Evolutionary conservation across 2,888 invertebrate species (phyloP).

Genomic region (Drosophila recens): DNA sequence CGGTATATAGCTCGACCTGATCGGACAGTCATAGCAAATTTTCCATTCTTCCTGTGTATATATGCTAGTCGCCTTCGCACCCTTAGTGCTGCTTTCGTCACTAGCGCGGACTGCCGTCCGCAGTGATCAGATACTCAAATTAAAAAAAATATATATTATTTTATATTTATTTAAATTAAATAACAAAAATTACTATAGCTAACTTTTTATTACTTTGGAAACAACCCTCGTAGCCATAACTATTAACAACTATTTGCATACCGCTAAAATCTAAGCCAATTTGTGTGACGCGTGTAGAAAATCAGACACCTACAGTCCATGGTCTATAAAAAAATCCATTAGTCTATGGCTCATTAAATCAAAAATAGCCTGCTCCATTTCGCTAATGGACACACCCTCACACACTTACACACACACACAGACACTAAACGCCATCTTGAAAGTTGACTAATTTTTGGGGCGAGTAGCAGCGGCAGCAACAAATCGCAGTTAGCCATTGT

Average conservation of each 20-base stretch:
- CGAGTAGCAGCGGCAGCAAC: slow-evolving; percentile 52
- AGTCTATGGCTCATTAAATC: slow-evolving; percentile 84
- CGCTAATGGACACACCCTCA: slow-evolving; percentile 81
- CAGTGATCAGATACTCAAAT: too few species aligned
- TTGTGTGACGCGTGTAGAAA: slow-evolving; percentile 31
- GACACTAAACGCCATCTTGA: slow-evolving; percentile 61
- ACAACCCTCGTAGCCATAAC: slow-evolving; percentile 42
- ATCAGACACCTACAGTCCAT: slow-evolving; percentile 26
- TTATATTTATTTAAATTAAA: too few species aligned
- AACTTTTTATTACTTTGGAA: neutral
- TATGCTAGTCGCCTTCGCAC: too few species aligned
- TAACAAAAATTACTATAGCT: too few species aligned
- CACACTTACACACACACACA: slow-evolving; percentile 21
- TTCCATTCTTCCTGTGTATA: too few species aligned
- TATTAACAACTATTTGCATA: slow-evolving; percentile 43
- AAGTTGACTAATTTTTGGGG: slow-evolving; percentile 74
- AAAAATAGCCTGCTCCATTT: slow-evolving; percentile 84
- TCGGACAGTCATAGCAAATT: too few species aligned
- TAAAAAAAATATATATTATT: too few species aligned
- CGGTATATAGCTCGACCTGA: too few species aligned
- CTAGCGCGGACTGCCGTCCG: too few species aligned
- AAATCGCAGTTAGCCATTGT: slow-evolving; percentile 60
- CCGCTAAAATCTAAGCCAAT: slow-evolving; percentile 54
- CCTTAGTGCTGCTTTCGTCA: too few species aligned
- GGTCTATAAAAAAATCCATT: slow-evolving; percentile 73